Percentiles rank a stretch among this genome's conserved stretches.
phyloP scores from a whole-genome alignment of 2,888 invertebrate genomes.

The Luperina testacea region DNA sequence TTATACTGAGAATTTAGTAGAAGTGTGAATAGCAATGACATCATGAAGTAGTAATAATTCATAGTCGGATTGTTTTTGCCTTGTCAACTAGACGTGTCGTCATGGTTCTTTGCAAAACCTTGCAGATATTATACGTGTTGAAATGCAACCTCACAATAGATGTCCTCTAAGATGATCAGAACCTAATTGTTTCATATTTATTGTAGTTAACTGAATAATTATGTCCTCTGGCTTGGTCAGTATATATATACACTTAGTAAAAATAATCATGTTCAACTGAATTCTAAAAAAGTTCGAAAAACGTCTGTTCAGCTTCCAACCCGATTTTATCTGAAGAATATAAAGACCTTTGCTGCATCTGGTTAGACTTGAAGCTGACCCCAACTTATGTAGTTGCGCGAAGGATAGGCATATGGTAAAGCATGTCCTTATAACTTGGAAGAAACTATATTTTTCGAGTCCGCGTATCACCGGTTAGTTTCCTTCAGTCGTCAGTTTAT shows the following conservation, averaged over 20 bases:
- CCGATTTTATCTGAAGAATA: too few relatives aligned
- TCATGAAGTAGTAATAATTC: slow-evolving; percentile 38
- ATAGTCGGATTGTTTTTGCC: slow-evolving; percentile 26
- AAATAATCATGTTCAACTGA: not conserved
- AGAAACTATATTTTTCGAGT: not conserved
- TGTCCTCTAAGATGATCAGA: slow-evolving; percentile 23
- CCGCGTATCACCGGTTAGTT: too few relatives aligned
- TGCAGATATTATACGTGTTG: slow-evolving; percentile 19
- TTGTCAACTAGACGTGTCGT: slow-evolving; percentile 30
- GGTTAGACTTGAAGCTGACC: not conserved
- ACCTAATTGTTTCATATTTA: not conserved
- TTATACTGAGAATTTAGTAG: slow-evolving; percentile 8
- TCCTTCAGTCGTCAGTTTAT: too few relatives aligned
- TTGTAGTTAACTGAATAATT: not conserved
- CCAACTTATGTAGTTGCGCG: not conserved
- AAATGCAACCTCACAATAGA: slow-evolving; percentile 13
- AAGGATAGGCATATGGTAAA: not conserved
- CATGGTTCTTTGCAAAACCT: slow-evolving; percentile 30
- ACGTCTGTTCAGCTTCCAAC: not conserved
- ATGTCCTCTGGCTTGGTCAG: not conserved
- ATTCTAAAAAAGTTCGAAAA: not conserved
- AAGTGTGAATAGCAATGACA: slow-evolving; percentile 31
- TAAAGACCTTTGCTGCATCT: not conserved
- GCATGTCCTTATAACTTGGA: not conserved
- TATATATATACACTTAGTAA: not conserved